A percentile compares a stretch with the other conserved stretches of the same genome.
phyloP scores from a whole-genome alignment of 2,888 invertebrate genomes.

The Macrostomum cliftonense region DNA sequence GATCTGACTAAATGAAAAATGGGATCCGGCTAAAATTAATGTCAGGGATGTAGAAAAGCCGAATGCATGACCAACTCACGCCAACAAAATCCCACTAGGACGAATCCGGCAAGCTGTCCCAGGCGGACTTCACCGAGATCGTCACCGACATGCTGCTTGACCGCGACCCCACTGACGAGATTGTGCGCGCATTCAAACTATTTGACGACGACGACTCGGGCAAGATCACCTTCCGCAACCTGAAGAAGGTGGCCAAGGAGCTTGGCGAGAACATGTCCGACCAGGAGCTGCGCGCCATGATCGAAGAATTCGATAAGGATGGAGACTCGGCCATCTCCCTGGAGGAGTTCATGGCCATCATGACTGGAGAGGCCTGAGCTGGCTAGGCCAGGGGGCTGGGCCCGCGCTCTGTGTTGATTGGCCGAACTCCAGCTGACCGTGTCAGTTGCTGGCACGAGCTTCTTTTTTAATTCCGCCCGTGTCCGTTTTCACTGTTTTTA shows the following conservation, averaged over 20 bases:
- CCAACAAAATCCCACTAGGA: too few relatives aligned
- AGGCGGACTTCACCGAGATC: slow-evolving; percentile 11
- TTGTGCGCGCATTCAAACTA: slow-evolving; percentile 34
- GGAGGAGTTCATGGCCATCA: slow-evolving; percentile 15
- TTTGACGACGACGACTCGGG: slow-evolving; percentile 38
- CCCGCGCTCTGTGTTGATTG: too few relatives aligned
- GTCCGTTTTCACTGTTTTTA: too few relatives aligned
- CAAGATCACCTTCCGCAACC: slow-evolving; percentile 34
- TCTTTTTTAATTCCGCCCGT: too few relatives aligned
- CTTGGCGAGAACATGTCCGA: slow-evolving; percentile 36
- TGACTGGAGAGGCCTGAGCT: slow-evolving; percentile 11
- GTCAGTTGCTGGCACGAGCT: too few relatives aligned
- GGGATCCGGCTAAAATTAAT: too few relatives aligned
- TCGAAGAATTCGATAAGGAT: slow-evolving; percentile 37
- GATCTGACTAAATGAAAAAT: too few relatives aligned
- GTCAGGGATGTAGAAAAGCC: too few relatives aligned
- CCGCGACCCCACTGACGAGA: slow-evolving; percentile 35
- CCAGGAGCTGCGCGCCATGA: slow-evolving; percentile 36
- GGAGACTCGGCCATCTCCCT: slow-evolving; percentile 32
- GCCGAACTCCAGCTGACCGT: too few relatives aligned
- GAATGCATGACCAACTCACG: too few relatives aligned
- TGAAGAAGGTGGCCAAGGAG: slow-evolving; percentile 35
- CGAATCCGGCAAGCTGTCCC: too few relatives aligned
- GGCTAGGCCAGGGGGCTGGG: neutral
- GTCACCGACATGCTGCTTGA: slow-evolving; percentile 37